Percentiles rank a stretch among this genome's conserved stretches.
Evolutionary conservation across 64 coral and sea anemone genomes (phyloP).

Genomic region (Orbicella faveolata): DNA sequence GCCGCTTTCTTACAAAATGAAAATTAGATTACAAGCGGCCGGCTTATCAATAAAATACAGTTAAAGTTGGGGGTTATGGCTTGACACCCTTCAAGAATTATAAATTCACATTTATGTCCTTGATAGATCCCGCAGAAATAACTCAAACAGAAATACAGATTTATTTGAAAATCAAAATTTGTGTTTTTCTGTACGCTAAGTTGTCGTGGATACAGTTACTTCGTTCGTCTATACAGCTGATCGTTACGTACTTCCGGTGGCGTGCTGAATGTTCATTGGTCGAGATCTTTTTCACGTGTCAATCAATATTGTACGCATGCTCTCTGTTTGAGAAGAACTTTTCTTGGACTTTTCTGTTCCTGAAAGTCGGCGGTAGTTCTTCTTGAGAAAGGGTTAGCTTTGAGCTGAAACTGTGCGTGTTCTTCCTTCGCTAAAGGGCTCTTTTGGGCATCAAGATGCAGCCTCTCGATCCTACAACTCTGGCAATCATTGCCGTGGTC

Average conservation of each 20-base stretch:
- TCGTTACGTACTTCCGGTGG: constrained; percentile 25
- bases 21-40: no score
- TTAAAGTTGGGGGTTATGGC: no score
- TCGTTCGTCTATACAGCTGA: not conserved
- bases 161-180: not conserved
- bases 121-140: no score
- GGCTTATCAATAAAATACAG: no score
- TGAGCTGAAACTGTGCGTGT: not conserved
- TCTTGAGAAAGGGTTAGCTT: not conserved
- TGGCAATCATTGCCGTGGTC: constrained; percentile 37
- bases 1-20: no score
- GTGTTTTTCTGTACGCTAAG: not conserved
- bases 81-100: no score
- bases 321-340: not conserved
- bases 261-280: constrained; percentile 41
- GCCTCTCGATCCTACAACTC: constrained; percentile 48
- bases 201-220: not conserved
- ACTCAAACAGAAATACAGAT: not conserved
- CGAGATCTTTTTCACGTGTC: constrained; percentile 12
- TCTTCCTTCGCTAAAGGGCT: constrained; percentile 1
- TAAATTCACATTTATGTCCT: no score
- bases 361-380: not conserved
- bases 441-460: constrained; percentile 37
- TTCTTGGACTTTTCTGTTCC: not conserved
- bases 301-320: constrained; percentile 11